These are phyloP conservation scores for Aspidoscelis tigris DNA, from an alignment of 2,113 vertebrate species.

Conservation along the genomic window DNA sequence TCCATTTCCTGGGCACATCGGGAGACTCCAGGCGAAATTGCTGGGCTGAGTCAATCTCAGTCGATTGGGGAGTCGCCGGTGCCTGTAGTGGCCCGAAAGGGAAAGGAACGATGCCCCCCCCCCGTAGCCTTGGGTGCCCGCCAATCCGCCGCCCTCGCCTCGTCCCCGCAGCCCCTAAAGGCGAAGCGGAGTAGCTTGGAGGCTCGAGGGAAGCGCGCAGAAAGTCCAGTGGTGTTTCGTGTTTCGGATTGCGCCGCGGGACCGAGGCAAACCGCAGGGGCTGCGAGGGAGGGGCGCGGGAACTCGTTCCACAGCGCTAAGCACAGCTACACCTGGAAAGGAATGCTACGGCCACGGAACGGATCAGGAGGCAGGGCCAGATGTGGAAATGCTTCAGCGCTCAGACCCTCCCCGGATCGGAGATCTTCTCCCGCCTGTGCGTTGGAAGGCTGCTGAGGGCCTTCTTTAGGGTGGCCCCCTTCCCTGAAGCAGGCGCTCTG, in stretches of 20 bases:
- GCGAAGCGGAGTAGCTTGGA: background rate
- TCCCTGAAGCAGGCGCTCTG: background rate
- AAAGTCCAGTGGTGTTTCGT: background rate
- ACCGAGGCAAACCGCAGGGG: background rate
- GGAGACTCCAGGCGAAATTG: too few species aligned
- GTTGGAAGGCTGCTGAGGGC: background rate
- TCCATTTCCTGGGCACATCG: too few species aligned
- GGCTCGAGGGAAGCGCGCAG: background rate
- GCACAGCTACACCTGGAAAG: background rate
- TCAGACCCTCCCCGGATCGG: too few species aligned
- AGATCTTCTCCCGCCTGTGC: background rate
- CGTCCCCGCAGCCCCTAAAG: background rate
- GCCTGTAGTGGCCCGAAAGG: background rate
- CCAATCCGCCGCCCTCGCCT: too few species aligned
- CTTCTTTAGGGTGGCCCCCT: background rate
- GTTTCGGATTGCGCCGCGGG: background rate
- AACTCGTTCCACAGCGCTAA: background rate
- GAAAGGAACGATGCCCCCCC: too few species aligned
- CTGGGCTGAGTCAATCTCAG: too few species aligned
- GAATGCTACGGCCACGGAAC: too few species aligned
- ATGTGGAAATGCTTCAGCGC: too few species aligned
- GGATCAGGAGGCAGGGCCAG: too few species aligned
- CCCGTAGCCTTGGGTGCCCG: too few species aligned
- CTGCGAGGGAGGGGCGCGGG: background rate
- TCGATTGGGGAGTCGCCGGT: too few species aligned